Percentiles rank a stretch among this genome's conserved stretches.
These are phyloP conservation scores for Petrocephalus schoutedeni DNA, from an alignment of 2,797 vertebrate genomes.

Conservation along the genomic window DNA sequence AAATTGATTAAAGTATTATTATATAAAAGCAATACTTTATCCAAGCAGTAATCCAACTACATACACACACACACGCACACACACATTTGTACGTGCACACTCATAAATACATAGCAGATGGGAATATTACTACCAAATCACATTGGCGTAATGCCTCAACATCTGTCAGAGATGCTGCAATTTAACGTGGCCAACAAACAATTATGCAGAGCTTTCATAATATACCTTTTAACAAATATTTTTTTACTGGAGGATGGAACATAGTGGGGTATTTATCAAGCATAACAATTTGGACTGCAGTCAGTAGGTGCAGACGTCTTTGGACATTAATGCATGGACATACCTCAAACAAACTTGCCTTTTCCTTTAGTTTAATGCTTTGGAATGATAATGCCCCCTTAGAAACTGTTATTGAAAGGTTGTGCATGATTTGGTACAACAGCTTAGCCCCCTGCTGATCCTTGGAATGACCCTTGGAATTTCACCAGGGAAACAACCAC, in stretches of 20 bases:
- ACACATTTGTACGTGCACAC: no score
- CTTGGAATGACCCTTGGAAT: slow-evolving; percentile 52
- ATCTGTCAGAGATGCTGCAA: slow-evolving; percentile 53
- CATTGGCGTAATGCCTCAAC: slow-evolving; percentile 55
- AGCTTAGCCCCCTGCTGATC: slow-evolving; percentile 60
- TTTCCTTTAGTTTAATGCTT: slow-evolving; percentile 66
- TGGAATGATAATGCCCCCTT: slow-evolving; percentile 69
- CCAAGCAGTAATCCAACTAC: slow-evolving; percentile 56
- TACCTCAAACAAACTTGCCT: slow-evolving; percentile 50
- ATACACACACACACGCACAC: no score
- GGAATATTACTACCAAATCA: slow-evolving; percentile 58
- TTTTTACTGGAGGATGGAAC: slow-evolving; percentile 41
- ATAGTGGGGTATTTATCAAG: slow-evolving; percentile 41
- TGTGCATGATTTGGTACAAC: slow-evolving; percentile 48
- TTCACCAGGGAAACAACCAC: slow-evolving; percentile 48
- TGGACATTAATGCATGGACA: slow-evolving; percentile 61
- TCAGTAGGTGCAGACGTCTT: slow-evolving; percentile 60
- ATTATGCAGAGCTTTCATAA: slow-evolving; percentile 54
- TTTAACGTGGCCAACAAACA: slow-evolving; percentile 50
- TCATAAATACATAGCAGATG: slow-evolving; percentile 48
- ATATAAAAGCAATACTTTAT: slow-evolving; percentile 59
- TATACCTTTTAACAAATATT: slow-evolving; percentile 50
- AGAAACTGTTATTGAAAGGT: slow-evolving; percentile 54
- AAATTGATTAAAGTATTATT: slow-evolving; percentile 56
- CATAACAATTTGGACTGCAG: slow-evolving; percentile 57